Percentiles rank a stretch among this genome's conserved stretches.
phyloP scores from a whole-genome alignment of 2,113 vertebrate species.

The Gasterosteus aculeatus region DNA sequence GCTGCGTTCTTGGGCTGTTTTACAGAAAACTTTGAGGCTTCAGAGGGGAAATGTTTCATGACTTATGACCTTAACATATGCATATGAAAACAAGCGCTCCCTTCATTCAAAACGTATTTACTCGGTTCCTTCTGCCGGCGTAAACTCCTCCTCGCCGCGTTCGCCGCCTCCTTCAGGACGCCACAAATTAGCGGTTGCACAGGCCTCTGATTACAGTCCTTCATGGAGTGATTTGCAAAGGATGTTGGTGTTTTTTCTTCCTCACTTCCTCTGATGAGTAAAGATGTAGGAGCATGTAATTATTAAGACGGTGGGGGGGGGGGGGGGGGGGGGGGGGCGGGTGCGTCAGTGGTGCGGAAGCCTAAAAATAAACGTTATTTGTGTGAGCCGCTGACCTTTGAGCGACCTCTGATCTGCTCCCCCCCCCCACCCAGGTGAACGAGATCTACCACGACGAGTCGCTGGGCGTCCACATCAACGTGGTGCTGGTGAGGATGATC shows the following conservation, averaged over 20 bases:
- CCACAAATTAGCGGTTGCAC: background rate
- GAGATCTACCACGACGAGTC: constrained; percentile 99
- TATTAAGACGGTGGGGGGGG: background rate
- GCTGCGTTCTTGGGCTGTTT: no score
- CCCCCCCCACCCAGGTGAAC: constrained; percentile 87
- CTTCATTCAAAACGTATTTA: background rate
- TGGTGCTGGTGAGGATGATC: constrained; percentile 97
- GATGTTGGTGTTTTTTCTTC: background rate
- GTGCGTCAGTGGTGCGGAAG: background rate
- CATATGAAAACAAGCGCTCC: background rate
- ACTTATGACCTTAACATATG: background rate
- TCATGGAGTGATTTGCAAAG: background rate
- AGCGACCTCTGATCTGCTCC: background rate
- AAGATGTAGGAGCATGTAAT: background rate
- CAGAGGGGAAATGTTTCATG: no score
- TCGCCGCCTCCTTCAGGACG: background rate
- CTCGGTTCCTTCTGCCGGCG: background rate
- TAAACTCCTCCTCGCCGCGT: background rate
- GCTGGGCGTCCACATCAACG: constrained; percentile 93
- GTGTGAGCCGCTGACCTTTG: background rate
- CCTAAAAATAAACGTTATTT: background rate
- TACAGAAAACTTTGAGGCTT: no score
- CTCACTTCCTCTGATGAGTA: background rate
- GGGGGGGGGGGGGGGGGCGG: no score
- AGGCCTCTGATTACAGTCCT: constrained; percentile 22